Evolutionary conservation across 2,888 invertebrate genomes (phyloP).

Genomic region (Cephus nigrinus): DNA sequence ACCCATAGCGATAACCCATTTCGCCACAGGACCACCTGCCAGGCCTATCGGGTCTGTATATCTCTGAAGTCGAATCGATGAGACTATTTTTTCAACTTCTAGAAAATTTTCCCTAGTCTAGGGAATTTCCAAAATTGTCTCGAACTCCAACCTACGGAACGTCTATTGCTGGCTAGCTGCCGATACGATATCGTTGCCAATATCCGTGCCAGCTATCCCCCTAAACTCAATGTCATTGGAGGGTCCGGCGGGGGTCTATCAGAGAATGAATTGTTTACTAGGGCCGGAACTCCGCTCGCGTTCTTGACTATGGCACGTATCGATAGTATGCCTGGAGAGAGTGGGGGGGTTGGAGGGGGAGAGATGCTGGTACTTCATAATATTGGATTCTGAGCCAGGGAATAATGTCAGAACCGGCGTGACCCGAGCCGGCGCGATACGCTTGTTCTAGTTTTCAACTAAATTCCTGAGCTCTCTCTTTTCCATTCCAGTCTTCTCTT

Average conservation of each 20-base stretch:
- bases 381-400: conserved; percentile 4
- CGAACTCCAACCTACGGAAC: not conserved
- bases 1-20: not conserved
- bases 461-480: not conserved
- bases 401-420: not conserved
- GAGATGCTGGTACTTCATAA: not conserved
- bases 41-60: not conserved
- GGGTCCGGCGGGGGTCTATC: not conserved
- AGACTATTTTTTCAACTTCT: not conserved
- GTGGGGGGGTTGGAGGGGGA: not conserved
- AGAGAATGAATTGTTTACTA: not conserved
- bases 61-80: not conserved
- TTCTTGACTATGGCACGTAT: not conserved
- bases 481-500: not conserved
- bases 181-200: not conserved
- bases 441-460: not conserved
- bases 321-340: not conserved
- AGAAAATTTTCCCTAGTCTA: not conserved
- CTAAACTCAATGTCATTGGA: not conserved
- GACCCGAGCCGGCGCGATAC: conserved; percentile 1
- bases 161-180: not conserved
- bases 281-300: not conserved
- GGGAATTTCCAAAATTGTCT: not conserved
- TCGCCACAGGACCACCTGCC: not conserved
- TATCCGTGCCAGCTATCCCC: not conserved